Evolutionary conservation across 2,888 invertebrate genomes (phyloP), one percentile per base, ranked within the genome.

Genomic region (Pharmacophagus antenor): DNA sequence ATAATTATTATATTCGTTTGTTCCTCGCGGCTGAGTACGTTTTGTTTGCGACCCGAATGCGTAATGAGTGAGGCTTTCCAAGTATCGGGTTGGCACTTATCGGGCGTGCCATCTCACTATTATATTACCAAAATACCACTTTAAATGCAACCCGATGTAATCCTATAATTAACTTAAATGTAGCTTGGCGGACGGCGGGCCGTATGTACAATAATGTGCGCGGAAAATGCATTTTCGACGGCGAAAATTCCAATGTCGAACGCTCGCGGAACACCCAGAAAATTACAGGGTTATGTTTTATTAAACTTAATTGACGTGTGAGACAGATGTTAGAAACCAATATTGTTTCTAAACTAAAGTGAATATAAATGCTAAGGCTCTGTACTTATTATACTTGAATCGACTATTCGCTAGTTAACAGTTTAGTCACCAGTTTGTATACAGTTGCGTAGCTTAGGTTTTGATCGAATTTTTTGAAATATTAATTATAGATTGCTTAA

Each of bases 71-170:
- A 76, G 74, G 77, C 81, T 84, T 89, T 90, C 88, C 84, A 79
- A 84, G 89, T 89, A 90, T 84, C 82, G 77, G 73, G 77, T 77
- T 77, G 75, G 82, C 74, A 79, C 77, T 81, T 88, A 89, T 89
- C 89, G 79, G 79, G 84, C 88, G 88, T 89, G 86, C 89, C 85
- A 89, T 89, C 89, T 84, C 82, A 88, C 89, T 88, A 84, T 88
- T 87, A 87, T 88, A 87, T 88, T 89, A 88, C 88, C 88, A 83
- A 89, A 90, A 90, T 87, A 85, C 85, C 80, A 83, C 84, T 86
- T 85, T 82, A 87, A 88, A 88, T 85, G 82, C 89, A 85, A 76
- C 79, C 78, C 78, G 70, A 67, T 77, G 75, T 85, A 84, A 85
- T 84, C 85, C 88, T 84, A 85, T 88, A 88, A 89, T 90, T 90